A percentile compares a stretch with the other conserved stretches of the same genome.
Conservation (phyloP, 1,140 invertebrate species). For the Drosophila takahashii region DNA sequence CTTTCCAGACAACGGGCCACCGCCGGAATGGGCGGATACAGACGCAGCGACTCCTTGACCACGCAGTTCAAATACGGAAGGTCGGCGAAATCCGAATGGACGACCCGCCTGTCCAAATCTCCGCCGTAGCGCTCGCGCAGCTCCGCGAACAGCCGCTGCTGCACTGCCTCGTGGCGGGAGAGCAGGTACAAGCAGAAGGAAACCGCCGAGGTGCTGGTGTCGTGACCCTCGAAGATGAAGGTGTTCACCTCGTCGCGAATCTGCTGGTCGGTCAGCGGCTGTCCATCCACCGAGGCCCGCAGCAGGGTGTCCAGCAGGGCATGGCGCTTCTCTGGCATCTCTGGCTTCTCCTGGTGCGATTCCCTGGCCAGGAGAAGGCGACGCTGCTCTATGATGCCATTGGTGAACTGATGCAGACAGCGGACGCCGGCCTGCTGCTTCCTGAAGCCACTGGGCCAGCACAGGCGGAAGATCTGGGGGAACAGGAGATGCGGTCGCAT, state of each 20-base stretch:
- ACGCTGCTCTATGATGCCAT: slow-evolving; percentile 86
- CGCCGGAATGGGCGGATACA: slow-evolving; percentile 89
- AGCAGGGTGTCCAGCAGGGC: slow-evolving; percentile 92
- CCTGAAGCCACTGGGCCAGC: slow-evolving; percentile 63
- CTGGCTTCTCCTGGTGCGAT: slow-evolving; percentile 59
- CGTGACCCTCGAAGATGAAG: slow-evolving; percentile 91
- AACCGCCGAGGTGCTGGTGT: slow-evolving; percentile 88
- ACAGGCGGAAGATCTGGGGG: slow-evolving; percentile 58
- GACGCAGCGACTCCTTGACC: slow-evolving; percentile 87
- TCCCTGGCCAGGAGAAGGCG: slow-evolving; percentile 58
- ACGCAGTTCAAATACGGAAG: slow-evolving; percentile 87
- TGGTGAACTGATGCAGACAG: slow-evolving; percentile 87
- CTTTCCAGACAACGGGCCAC: slow-evolving; percentile 86
- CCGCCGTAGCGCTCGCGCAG: slow-evolving; percentile 86
- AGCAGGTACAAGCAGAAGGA: slow-evolving; percentile 86
- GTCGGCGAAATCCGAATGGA: slow-evolving; percentile 85
- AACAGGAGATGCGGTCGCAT: slow-evolving; percentile 80
- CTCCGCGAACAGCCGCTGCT: slow-evolving; percentile 87
- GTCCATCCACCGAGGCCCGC: slow-evolving; percentile 86
- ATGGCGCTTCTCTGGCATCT: slow-evolving; percentile 85
- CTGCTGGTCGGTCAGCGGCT: slow-evolving; percentile 87
- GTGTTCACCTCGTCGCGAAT: slow-evolving; percentile 91
- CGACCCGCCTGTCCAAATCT: slow-evolving; percentile 56
- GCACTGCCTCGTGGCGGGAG: slow-evolving; percentile 86
- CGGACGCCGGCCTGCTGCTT: slow-evolving; percentile 60